Base-by-base conservation (phyloP, 2,888 invertebrate genomes). In the Spisula solida region DNA sequence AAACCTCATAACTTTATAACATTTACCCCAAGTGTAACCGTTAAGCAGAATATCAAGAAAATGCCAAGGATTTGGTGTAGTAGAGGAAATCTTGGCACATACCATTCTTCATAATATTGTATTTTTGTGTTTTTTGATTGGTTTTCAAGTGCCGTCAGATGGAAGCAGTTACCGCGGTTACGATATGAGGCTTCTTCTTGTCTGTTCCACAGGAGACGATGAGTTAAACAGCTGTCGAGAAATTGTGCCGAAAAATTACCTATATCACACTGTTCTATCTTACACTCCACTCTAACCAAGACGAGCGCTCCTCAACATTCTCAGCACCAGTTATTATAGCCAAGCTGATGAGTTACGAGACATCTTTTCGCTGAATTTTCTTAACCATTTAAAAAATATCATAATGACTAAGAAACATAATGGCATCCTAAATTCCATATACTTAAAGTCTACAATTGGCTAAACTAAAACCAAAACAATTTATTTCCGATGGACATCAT, bases 111-210 rank as follows among this genome's bases (percentile, higher is more conserved):
- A 82, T 79, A 82, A 82, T 82, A 82, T 29, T 31, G n/a, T n/a
- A 87, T 86, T 86, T 86, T 81, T 86, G 86, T 51, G 70, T 81
- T 86, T 87, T 88, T 90, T 79, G 82, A 90, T 90, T 86, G 85
- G 90, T 85, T 90, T 90, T 85, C 87, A 90, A 90, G 90, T 85
- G 78, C 84, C 85, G 81, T 90, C 90, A 90, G 85, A 85, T 90
- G 90, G 85, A 83, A 66, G 82, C 31, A 80, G 82, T 88, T 88
- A 85, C 34, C 41, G 41, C 41, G 41, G 41, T 83, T 56, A 56
- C 34, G 79, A 79, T 78, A 78, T 56, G 79, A 75, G 47, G 85
- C 85, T n/a, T 85, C 85, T 85, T 85, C 85, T 75, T 85, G 85
- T 85, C 85, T 85, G 79, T 85, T 85, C 29, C 1, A 20, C 25